Conservation (phyloP, 1,140 invertebrate species). For the Neoseiulus cucumeris region DNA sequence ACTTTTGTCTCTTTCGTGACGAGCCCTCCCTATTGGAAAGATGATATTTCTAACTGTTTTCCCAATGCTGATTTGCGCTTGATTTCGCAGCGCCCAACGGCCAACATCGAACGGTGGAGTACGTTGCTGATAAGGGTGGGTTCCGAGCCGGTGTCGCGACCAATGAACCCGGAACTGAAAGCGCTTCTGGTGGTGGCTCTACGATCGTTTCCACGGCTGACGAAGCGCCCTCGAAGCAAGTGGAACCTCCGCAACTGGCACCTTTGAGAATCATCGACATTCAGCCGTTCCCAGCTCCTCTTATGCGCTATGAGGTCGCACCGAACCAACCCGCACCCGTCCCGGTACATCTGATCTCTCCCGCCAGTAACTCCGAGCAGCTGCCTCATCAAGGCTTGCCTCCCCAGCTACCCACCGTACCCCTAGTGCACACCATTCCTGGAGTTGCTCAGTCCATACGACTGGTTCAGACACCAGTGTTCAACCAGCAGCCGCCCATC, state of each 20-base stretch:
- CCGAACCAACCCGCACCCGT: background rate
- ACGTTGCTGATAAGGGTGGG: slow-evolving; percentile 14
- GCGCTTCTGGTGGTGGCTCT: background rate
- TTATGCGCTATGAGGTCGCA: background rate
- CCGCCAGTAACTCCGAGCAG: background rate
- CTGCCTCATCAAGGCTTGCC: background rate
- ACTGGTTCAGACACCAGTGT: background rate
- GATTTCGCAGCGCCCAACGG: slow-evolving; percentile 12
- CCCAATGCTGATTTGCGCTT: too few species aligned
- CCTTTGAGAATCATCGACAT: background rate
- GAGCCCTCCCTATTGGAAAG: too few species aligned
- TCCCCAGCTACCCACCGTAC: background rate
- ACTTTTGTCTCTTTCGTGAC: too few species aligned
- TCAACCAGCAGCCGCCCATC: background rate
- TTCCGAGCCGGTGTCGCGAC: slow-evolving; percentile 15
- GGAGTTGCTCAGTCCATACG: background rate
- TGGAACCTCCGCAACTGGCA: background rate
- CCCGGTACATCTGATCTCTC: background rate
- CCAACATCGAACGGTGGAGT: slow-evolving; percentile 16
- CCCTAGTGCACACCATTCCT: background rate
- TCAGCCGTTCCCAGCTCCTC: background rate
- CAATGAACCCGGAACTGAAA: slow-evolving; percentile 16
- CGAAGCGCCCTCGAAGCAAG: background rate
- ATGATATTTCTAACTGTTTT: too few species aligned
- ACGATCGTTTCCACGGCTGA: background rate